Percentiles rank a stretch among this genome's conserved stretches.
Evolutionary conservation across 2,113 vertebrate genomes (phyloP).

Genomic region (Lepus europaeus): DNA sequence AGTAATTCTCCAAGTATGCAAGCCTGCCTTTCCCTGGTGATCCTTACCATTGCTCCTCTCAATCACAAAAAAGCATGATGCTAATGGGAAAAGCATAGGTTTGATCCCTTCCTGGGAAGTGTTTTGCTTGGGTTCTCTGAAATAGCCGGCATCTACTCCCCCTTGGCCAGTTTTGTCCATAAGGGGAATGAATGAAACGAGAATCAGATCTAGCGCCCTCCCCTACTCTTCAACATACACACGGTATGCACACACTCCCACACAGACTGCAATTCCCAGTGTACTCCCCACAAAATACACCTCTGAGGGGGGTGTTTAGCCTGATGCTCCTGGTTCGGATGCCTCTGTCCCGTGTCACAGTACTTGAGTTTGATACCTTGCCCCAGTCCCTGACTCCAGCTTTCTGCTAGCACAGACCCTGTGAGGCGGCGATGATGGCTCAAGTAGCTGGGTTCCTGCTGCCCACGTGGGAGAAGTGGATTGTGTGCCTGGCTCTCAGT

Average conservation of each 20-base stretch:
- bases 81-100: background rate
- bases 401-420: too few species aligned
- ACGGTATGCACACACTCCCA: background rate
- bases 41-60: background rate
- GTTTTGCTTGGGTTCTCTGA: slow-evolving; percentile 46
- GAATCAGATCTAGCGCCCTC: background rate
- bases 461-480: too few species aligned
- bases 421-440: too few species aligned
- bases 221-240: background rate
- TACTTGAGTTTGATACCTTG: too few species aligned
- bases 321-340: too few species aligned
- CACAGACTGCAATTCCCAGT: background rate
- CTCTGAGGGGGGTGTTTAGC: too few species aligned
- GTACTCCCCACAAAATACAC: background rate
- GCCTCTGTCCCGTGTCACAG: too few species aligned
- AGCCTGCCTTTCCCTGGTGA: background rate
- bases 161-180: background rate
- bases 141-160: background rate
- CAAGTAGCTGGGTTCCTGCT: too few species aligned
- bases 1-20: background rate
- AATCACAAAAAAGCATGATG: background rate
- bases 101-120: slow-evolving; percentile 33
- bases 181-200: background rate
- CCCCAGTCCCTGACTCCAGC: too few species aligned
- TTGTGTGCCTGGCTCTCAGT: too few species aligned